Base-by-base conservation (phyloP, 2,113 vertebrate genomes). In the Gavialis gangeticus region DNA sequence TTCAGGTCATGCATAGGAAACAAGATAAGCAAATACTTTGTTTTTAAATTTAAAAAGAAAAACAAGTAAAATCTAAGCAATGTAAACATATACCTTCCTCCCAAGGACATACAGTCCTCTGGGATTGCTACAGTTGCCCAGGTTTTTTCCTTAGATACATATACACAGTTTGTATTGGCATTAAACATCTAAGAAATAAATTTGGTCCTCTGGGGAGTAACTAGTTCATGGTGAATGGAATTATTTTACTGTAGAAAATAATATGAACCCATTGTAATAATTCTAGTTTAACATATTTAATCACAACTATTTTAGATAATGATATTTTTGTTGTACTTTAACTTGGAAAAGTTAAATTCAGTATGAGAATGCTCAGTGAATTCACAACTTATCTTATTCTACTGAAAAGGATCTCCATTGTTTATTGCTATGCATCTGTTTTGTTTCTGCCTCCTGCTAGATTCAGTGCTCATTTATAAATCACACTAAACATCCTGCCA, bases 281-380 rank as follows among this genome's bases (percentile, higher is more conserved):
- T 66, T 18, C 67, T 87, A 80, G 79, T 82, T 93, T 57, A 90
- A 62, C 30, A 14, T 60, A 78, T 79, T 96, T 83, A 54, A 93
- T 37, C 13, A 73, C 10, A 67, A 17, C 14, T 79, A 87, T 88
- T 93, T 88, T 84, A 88, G 37, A 82, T 56, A 82, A 66, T 56
- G 78, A 10, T 24, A 67, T 56, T 76, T 87, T 78, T 87, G 12
- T 46, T 46, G 12, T 69, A 64, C 37, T 71, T 30, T 63, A 25
- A 24, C 12, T 88, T 86, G 87, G 28, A 75, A n/a, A 34, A 84
- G 18, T 62, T 73, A 13, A 79, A 54, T 54, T 54, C 4, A 54
- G 57, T 8, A 28, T 12, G 15, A 28, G 22, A 75, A 79, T 80
- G 75, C 18, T 71, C 62, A 75, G 30, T 75, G 58, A 30, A n/a